Conservation (phyloP, 2,888 invertebrate genomes). For the Harpagoxenus sublaevis region DNA sequence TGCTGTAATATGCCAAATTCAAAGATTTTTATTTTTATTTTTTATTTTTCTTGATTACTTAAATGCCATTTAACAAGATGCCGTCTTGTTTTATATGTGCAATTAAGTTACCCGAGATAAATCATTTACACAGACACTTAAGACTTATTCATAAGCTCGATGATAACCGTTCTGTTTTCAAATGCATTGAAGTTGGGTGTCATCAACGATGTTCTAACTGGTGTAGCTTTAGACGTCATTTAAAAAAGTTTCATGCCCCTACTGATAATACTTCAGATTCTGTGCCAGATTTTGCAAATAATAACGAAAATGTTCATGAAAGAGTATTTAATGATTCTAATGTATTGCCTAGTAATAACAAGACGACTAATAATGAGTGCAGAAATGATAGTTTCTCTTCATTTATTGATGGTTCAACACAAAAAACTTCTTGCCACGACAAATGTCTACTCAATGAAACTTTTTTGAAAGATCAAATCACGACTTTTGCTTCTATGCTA, state of each 20-base stretch:
- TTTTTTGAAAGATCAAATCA: not conserved
- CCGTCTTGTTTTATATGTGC: constrained; percentile 1
- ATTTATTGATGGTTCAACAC: not conserved
- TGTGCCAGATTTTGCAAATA: too few relatives aligned
- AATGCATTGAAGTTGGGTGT: not conserved
- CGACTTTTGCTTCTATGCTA: not conserved
- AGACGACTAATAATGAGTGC: not conserved
- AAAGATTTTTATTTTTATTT: not conserved
- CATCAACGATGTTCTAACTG: not conserved
- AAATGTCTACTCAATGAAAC: not conserved
- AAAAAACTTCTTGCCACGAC: not conserved
- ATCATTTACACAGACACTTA: not conserved
- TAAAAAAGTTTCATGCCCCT: not conserved
- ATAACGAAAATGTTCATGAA: not conserved
- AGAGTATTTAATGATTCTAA: not conserved
- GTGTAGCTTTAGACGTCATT: not conserved
- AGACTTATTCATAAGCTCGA: constrained; percentile 14
- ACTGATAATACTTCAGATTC: not conserved
- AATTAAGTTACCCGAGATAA: not conserved
- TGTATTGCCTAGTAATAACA: not conserved
- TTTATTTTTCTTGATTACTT: not conserved
- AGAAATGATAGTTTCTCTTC: not conserved
- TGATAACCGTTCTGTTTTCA: not conserved
- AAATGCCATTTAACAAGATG: not conserved
- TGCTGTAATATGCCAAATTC: not conserved